A percentile compares a stretch with the other conserved stretches of the same genome.
phyloP scores from a whole-genome alignment of 2,797 vertebrate species.

The Sebastes miniatus region DNA sequence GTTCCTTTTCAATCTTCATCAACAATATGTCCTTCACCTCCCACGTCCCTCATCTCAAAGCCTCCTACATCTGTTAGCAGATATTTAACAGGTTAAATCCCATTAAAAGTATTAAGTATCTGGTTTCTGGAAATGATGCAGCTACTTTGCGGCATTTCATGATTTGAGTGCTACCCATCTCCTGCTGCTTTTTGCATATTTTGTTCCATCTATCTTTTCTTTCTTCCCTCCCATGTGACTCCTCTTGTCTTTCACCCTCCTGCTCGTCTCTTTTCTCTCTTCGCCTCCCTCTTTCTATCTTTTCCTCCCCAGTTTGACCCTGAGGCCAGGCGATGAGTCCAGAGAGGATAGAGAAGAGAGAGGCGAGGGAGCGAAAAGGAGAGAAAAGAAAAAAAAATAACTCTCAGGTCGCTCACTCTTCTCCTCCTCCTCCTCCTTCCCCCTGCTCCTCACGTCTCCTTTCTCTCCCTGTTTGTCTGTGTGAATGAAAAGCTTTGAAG shows the following conservation, averaged over 20 bases:
- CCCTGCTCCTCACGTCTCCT: constrained; percentile 49
- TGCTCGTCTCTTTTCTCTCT: not conserved
- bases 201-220: not conserved
- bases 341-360: constrained; percentile 28
- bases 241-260: not conserved
- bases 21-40: not conserved
- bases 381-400: constrained; percentile 14
- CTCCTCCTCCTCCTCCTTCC: constrained; percentile 10
- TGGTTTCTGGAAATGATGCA: not conserved
- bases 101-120: not conserved
- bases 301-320: constrained; percentile 22
- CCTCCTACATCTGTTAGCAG: not conserved
- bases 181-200: not conserved
- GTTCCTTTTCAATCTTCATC: not conserved
- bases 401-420: constrained; percentile 51
- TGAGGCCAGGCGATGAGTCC: constrained; percentile 23
- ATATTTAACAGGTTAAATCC: not conserved
- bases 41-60: not conserved
- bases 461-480: constrained; percentile 68
- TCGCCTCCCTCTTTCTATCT: not conserved
- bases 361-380: not conserved
- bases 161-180: not conserved
- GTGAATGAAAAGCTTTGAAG: constrained; percentile 81
- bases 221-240: not conserved
- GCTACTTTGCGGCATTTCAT: not conserved